Evolutionary conservation across 2,113 vertebrate genomes (phyloP).

Genomic region (Sula dactylatra): DNA sequence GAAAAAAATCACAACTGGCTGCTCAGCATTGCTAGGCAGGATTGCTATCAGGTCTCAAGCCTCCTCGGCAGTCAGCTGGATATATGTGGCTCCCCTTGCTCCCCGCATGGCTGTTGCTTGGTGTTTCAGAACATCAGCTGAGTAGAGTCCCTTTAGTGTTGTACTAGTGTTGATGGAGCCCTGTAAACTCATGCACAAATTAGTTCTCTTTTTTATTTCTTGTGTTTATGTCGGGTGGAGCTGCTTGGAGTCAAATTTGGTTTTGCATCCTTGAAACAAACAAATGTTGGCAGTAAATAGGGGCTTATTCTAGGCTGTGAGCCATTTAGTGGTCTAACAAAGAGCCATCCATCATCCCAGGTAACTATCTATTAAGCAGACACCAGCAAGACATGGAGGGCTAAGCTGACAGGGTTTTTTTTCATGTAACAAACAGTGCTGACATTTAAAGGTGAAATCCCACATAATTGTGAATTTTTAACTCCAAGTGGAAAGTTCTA

Average conservation of each 20-base stretch:
- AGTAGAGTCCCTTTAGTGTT: neutral
- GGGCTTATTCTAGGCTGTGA: slow-evolving; percentile 33
- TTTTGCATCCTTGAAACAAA: slow-evolving; percentile 59
- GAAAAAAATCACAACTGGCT: neutral
- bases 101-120: neutral
- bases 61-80: neutral
- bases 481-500: slow-evolving; percentile 25
- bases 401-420: slow-evolving; percentile 63
- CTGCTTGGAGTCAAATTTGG: slow-evolving; percentile 8
- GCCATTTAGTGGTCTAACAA: slow-evolving; percentile 52
- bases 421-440: slow-evolving; percentile 70
- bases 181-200: slow-evolving; percentile 48
- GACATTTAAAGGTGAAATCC: slow-evolving; percentile 70
- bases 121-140: neutral
- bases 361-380: slow-evolving; percentile 71
- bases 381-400: slow-evolving; percentile 67
- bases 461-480: slow-evolving; percentile 66
- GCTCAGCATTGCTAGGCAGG: neutral
- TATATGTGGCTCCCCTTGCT: neutral
- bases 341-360: slow-evolving; percentile 56
- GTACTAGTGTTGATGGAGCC: slow-evolving; percentile 17
- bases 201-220: slow-evolving; percentile 53
- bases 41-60: neutral
- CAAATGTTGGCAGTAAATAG: slow-evolving; percentile 39
- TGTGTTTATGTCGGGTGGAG: slow-evolving; percentile 29